These are phyloP conservation scores for Chanos chanos DNA, from an alignment of 2,797 vertebrate species.

Conservation along the genomic window DNA sequence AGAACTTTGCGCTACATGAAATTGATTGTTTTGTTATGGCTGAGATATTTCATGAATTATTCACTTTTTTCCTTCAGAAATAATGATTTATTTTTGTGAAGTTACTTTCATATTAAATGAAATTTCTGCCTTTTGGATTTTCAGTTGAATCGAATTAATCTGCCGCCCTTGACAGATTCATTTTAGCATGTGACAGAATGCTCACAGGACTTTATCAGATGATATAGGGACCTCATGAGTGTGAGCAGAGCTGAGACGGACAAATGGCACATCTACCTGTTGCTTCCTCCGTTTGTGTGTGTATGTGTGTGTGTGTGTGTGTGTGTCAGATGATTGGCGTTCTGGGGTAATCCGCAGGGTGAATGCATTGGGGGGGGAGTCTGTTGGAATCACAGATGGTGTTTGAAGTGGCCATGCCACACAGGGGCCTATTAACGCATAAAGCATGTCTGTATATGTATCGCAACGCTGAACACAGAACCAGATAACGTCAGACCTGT, in stretches of 20 bases:
- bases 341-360: constrained; percentile 2
- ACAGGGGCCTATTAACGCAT: constrained; percentile 44
- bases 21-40: too few species aligned
- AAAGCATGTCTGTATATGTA: constrained; percentile 28
- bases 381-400: constrained; percentile 40
- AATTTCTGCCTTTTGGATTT: too few species aligned
- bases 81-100: too few species aligned
- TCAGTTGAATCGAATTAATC: too few species aligned
- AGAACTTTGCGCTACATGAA: too few species aligned
- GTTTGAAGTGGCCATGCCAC: constrained; percentile 37
- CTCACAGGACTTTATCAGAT: too few species aligned
- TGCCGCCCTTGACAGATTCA: too few species aligned
- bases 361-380: constrained; percentile 1
- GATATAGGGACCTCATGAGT: too few species aligned
- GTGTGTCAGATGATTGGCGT: constrained; percentile 5
- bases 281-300: not conserved
- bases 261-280: constrained; percentile 6
- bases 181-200: too few species aligned
- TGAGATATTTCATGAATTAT: too few species aligned
- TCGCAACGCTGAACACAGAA: constrained; percentile 19
- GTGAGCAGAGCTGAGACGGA: constrained; percentile 3
- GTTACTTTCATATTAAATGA: too few species aligned
- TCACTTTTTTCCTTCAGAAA: too few species aligned
- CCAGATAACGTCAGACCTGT: constrained; percentile 32
- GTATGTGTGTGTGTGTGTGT: not conserved